Evolutionary conservation across 2,113 vertebrate species (phyloP).

Genomic region (Coracopsis vasa): DNA sequence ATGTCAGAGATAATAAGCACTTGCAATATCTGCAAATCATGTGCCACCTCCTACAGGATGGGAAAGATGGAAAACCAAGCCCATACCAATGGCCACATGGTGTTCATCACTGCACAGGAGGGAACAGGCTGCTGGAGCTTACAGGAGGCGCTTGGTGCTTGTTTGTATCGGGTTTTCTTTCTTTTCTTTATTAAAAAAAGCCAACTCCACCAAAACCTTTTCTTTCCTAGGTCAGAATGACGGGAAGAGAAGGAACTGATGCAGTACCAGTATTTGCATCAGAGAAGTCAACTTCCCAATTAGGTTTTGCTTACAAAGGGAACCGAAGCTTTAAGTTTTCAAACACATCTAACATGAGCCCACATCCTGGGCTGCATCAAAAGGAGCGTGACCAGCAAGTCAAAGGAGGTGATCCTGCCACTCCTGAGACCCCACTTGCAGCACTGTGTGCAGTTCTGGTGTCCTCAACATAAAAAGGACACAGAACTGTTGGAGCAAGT

Average conservation of each 20-base stretch:
- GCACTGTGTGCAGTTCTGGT: not conserved
- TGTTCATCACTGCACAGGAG: not conserved
- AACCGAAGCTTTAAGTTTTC: not conserved
- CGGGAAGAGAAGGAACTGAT: not conserved
- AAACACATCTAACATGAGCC: not conserved
- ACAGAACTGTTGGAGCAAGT: not conserved
- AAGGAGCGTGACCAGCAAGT: not conserved
- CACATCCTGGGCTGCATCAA: not conserved
- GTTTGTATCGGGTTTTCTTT: not conserved
- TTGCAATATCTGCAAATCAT: not conserved
- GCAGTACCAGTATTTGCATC: not conserved
- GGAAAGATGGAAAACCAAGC: not conserved
- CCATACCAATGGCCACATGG: not conserved
- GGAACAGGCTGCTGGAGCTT: not conserved
- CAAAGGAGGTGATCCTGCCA: not conserved
- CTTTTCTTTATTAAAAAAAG: not conserved
- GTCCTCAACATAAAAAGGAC: not conserved
- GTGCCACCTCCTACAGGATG: not conserved
- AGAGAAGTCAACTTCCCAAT: not conserved
- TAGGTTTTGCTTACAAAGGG: not conserved
- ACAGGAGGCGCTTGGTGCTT: not conserved
- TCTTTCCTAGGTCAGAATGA: not conserved
- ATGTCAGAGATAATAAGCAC: not conserved
- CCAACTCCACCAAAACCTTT: not conserved
- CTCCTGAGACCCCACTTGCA: not conserved